phyloP scores from a whole-genome alignment of 53 echinoderm and acorn worm genomes.

The Hippasteria phrygiana region DNA sequence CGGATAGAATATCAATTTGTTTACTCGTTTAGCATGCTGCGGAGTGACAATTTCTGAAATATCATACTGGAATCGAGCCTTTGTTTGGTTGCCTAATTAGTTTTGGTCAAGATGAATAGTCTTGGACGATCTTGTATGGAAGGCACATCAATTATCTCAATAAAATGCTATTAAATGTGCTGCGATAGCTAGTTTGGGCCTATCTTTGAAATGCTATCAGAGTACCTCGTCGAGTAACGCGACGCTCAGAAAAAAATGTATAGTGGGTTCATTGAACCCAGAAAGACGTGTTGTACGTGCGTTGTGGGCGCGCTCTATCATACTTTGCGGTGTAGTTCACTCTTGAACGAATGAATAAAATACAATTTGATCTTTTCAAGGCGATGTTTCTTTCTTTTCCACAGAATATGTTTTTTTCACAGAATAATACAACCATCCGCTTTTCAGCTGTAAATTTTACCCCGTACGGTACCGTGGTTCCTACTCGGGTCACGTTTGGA shows the following conservation, averaged over 20 bases:
- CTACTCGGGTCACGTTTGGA: no score
- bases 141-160: background rate
- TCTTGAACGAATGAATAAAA: no score
- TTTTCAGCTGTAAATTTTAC: no score
- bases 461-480: no score
- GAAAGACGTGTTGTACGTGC: background rate
- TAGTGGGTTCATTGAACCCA: background rate
- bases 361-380: no score
- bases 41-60: no score
- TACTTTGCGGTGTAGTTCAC: no score
- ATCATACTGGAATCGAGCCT: background rate
- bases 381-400: no score
- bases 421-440: no score
- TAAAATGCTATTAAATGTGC: background rate
- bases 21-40: no score
- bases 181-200: background rate
- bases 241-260: background rate
- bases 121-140: background rate
- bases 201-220: background rate
- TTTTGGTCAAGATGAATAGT: background rate
- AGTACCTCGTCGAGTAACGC: background rate
- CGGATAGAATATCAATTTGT: no score
- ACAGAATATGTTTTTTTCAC: no score
- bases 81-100: background rate
- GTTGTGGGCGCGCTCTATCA: background rate